Evolutionary conservation across 2,888 invertebrate genomes (phyloP).

Genomic region (Schrankia costaestrigalis): DNA sequence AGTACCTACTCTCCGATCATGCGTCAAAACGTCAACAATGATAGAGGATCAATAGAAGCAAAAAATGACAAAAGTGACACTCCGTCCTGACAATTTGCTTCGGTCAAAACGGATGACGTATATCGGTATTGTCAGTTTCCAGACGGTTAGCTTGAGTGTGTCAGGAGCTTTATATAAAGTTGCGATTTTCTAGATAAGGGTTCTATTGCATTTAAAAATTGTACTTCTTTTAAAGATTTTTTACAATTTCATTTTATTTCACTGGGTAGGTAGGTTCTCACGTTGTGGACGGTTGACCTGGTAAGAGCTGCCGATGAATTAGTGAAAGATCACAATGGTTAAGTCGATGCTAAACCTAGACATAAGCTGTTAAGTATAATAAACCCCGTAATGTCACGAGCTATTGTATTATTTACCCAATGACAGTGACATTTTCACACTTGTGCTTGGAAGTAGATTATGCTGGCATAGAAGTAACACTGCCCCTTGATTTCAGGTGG

Average conservation of each 20-base stretch:
- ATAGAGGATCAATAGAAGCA: constrained; percentile 44
- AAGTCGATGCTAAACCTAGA: no score
- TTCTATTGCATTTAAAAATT: neutral
- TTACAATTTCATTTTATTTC: neutral
- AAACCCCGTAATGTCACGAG: no score
- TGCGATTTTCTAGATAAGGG: neutral
- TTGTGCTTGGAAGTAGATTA: no score
- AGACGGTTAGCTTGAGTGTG: constrained; percentile 33
- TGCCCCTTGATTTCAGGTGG: no score
- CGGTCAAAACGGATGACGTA: constrained; percentile 50
- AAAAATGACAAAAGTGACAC: constrained; percentile 45
- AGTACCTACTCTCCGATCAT: constrained; percentile 44
- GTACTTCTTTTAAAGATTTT: neutral
- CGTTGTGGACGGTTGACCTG: no score
- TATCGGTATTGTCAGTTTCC: constrained; percentile 40
- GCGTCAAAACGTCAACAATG: constrained; percentile 63
- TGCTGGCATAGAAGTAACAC: no score
- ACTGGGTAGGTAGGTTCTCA: neutral
- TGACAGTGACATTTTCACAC: no score
- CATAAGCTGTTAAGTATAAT: no score
- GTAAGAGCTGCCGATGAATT: no score
- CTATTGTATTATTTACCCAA: no score
- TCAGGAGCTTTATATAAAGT: constrained; percentile 6
- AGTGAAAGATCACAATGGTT: no score
- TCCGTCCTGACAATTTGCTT: constrained; percentile 62